Percentiles rank a stretch among this genome's conserved stretches.
Conservation (phyloP, 2,888 invertebrate genomes). For the Chloromyia formosa region DNA sequence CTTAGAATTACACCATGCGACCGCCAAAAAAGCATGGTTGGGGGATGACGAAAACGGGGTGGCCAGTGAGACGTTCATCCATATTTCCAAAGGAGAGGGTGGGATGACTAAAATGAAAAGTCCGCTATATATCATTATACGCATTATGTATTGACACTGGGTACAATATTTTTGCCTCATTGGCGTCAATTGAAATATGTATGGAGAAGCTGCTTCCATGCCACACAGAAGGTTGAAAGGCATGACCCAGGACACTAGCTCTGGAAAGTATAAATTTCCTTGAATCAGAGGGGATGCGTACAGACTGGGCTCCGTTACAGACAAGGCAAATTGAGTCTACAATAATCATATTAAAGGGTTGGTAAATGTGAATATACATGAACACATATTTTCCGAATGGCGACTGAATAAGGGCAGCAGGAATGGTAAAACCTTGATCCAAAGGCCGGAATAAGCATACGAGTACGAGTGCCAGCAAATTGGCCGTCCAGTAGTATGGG, state of each 20-base stretch:
- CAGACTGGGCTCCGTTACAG: not conserved
- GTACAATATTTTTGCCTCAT: constrained; percentile 13
- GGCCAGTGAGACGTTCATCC: too few relatives aligned
- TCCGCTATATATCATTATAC: constrained; percentile 23
- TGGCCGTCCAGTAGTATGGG: constrained; percentile 8
- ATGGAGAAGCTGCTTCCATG: too few relatives aligned
- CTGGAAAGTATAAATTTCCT: too few relatives aligned
- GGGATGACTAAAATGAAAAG: constrained; percentile 21
- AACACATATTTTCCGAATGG: not conserved
- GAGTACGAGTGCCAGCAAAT: constrained; percentile 13
- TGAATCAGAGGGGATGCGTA: not conserved
- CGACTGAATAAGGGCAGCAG: not conserved
- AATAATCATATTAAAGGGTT: constrained; percentile 37
- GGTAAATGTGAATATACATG: constrained; percentile 25
- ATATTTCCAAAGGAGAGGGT: not conserved
- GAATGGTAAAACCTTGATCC: not conserved
- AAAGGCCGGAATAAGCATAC: not conserved
- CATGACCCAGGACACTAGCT: too few relatives aligned
- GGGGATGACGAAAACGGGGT: too few relatives aligned
- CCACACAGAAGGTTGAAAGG: too few relatives aligned
- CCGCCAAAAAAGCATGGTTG: too few relatives aligned
- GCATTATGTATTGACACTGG: not conserved
- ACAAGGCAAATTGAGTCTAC: constrained; percentile 35
- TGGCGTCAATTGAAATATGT: constrained; percentile 19
- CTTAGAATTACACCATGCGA: not conserved